Evolutionary conservation across 2,113 vertebrate species (phyloP), one percentile per base, ranked within the genome.

Genomic region (Dermatemys mawii): DNA sequence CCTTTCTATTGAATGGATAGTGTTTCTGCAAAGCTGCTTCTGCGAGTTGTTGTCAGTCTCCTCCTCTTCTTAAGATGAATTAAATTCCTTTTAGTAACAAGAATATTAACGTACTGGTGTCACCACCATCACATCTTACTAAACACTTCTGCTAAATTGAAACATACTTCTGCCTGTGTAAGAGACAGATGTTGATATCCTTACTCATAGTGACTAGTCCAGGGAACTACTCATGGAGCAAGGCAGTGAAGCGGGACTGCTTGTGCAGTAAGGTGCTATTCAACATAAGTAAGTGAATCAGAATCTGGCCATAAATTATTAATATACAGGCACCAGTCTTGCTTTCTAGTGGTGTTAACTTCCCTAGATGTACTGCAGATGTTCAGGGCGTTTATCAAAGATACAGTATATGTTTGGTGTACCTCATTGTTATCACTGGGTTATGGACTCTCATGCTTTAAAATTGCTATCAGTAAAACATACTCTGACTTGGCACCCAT

Each of bases 21-120:
- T 84, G 35, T 50, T 50, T 93, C 55, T 90, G 6, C 86, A 32
- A 35, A 84, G 46, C 86, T 82, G 55, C 70, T 81, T 87, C n/a
- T 79, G 54, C 78, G 78, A n/a, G 44, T 91, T 93, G 89, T 97
- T 88, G 84, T 95, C 53, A 91, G 57, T 93, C 49, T 84, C 82
- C 76, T 46, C 14, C 78, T 67, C 41, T 78, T 80, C 48, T 83
- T n/a, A 57, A 51, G 35, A 80, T 55, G 79, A 81, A 81, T 73
- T 84, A 55, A 92, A 93, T 70, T 86, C 17, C 11, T 13, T 84
- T 49, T 55, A 49, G 6, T 1, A 1, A 86, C 27, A n/a, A 29
- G 1, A 55, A 12, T 83, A 49, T 79, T 88, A 75, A 84, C n/a
- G 24, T 73, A 35, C 53, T 78, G 14, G 26, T 11, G 51, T 86